phyloP scores from a whole-genome alignment of 2,797 vertebrate species.

The Discoglossus pictus region DNA sequence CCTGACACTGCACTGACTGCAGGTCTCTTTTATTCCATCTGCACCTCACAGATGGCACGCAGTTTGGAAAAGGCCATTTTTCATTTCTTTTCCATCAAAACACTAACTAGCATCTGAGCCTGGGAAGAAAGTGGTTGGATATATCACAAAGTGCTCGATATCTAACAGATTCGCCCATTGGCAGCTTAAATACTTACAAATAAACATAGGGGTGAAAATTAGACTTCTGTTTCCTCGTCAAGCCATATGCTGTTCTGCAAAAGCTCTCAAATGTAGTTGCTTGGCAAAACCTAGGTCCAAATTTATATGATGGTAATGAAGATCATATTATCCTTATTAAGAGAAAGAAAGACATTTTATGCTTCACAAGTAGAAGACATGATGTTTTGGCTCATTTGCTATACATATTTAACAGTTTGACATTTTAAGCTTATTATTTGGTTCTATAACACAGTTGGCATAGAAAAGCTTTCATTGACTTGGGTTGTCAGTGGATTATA shows the following conservation, averaged over 20 bases:
- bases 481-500: too few relatives aligned
- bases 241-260: neutral
- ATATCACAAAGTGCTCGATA: slow-evolving; percentile 20
- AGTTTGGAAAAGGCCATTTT: slow-evolving; percentile 42
- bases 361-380: too few relatives aligned
- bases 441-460: too few relatives aligned
- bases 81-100: slow-evolving; percentile 35
- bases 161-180: slow-evolving; percentile 18
- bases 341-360: too few relatives aligned
- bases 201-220: slow-evolving; percentile 24
- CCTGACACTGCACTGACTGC: slow-evolving; percentile 40
- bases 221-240: slow-evolving; percentile 3
- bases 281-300: too few relatives aligned
- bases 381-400: too few relatives aligned
- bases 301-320: too few relatives aligned
- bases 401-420: too few relatives aligned
- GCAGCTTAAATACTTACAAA: slow-evolving; percentile 41
- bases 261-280: neutral
- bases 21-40: slow-evolving; percentile 47
- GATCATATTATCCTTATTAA: too few relatives aligned
- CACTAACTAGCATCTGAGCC: slow-evolving; percentile 39
- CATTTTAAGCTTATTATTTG: too few relatives aligned
- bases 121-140: slow-evolving; percentile 28
- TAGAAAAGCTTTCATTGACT: too few relatives aligned
- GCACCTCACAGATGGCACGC: slow-evolving; percentile 47